A percentile compares a stretch with the other conserved stretches of the same genome.
Evolutionary conservation across 1,140 invertebrate species (phyloP).

Genomic region (Drosophila tani): DNA sequence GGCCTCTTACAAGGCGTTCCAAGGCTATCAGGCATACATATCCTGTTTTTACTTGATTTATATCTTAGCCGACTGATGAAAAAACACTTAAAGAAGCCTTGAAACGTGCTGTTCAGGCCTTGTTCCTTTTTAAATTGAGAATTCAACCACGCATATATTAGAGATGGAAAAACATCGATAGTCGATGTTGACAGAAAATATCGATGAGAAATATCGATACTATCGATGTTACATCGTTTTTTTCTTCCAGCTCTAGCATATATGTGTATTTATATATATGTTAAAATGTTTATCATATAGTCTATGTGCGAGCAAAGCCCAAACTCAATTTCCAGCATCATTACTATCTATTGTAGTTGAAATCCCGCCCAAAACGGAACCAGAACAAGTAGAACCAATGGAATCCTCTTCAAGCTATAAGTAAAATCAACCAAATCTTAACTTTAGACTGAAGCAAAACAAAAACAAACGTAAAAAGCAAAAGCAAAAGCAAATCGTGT

Average conservation of each 20-base stretch:
- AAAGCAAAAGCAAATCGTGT: slow-evolving; percentile 36
- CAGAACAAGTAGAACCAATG: slow-evolving; percentile 49
- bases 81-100: not conserved
- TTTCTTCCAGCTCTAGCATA: slow-evolving; percentile 1
- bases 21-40: slow-evolving; percentile 19
- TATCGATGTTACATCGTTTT: no score
- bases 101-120: not conserved
- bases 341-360: slow-evolving; percentile 34
- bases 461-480: slow-evolving; percentile 30
- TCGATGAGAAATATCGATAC: no score
- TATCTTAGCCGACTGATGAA: slow-evolving; percentile 1
- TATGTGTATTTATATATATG: slow-evolving; percentile 42
- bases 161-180: no score
- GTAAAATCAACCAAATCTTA: slow-evolving; percentile 67
- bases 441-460: slow-evolving; percentile 75
- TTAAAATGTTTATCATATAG: slow-evolving; percentile 74
- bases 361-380: slow-evolving; percentile 37
- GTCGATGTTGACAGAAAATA: no score
- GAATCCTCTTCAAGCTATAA: slow-evolving; percentile 39
- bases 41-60: slow-evolving; percentile 12
- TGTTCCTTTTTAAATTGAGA: slow-evolving; percentile 30
- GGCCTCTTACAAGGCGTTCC: slow-evolving; percentile 6
- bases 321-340: slow-evolving; percentile 24
- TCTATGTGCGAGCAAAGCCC: slow-evolving; percentile 49
- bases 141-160: slow-evolving; percentile 47